These are phyloP conservation scores for Verasper variegatus DNA, from an alignment of 2,113 vertebrate genomes.

Conservation along the genomic window DNA sequence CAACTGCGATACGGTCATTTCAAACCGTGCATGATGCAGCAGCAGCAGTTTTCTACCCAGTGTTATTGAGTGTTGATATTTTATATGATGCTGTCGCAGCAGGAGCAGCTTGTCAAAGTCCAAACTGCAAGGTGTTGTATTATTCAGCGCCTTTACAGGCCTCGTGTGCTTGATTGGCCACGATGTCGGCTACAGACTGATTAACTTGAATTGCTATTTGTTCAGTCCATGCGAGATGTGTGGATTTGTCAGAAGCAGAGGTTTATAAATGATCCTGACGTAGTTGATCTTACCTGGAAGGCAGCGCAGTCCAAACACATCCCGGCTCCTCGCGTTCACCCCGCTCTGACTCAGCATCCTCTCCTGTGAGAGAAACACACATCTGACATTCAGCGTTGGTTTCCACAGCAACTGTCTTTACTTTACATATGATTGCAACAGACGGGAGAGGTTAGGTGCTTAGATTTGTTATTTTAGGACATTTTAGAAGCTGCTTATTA, in stretches of 20 bases:
- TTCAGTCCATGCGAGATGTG: too few species aligned
- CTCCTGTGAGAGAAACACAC: constrained; percentile 69
- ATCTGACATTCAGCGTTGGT: neutral
- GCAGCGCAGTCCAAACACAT: constrained; percentile 81
- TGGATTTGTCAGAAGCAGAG: too few species aligned
- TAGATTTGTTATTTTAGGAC: neutral
- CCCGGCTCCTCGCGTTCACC: constrained; percentile 69
- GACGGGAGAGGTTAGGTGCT: neutral
- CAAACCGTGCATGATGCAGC: neutral
- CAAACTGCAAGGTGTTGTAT: neutral
- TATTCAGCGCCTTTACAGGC: neutral
- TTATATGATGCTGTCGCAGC: neutral
- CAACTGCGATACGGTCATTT: constrained; percentile 8
- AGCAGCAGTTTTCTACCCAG: neutral
- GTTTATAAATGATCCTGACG: too few species aligned
- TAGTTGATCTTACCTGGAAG: constrained; percentile 75
- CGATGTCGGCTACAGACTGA: neutral
- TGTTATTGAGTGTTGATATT: neutral
- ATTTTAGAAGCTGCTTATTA: neutral
- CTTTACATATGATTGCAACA: neutral
- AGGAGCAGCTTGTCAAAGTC: neutral
- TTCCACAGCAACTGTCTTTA: neutral
- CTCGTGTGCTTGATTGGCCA: neutral
- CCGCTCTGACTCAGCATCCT: constrained; percentile 81
- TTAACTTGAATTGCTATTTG: too few species aligned